These are phyloP conservation scores for Stegodyphus mimosarum DNA, from an alignment of 1,140 invertebrate species.

Conservation along the genomic window DNA sequence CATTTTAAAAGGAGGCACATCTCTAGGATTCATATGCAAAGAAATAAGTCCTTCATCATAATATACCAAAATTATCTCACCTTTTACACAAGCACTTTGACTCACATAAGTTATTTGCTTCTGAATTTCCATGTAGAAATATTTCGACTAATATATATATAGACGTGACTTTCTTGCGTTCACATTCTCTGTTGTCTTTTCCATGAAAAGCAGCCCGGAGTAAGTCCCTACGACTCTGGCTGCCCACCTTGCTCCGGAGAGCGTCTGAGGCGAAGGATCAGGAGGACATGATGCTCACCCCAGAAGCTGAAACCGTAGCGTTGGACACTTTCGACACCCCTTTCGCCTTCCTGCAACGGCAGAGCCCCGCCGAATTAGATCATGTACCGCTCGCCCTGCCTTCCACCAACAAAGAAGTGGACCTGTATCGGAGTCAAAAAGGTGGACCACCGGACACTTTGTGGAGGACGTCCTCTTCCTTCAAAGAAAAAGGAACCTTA, in stretches of 20 bases:
- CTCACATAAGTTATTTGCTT: no score
- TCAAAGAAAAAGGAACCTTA: slow-evolving; percentile 51
- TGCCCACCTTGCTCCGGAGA: slow-evolving; percentile 30
- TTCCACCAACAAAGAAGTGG: slow-evolving; percentile 5
- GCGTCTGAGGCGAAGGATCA: slow-evolving; percentile 24
- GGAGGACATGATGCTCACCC: slow-evolving; percentile 43
- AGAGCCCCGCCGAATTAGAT: slow-evolving; percentile 23
- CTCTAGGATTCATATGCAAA: no score
- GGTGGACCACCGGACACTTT: slow-evolving; percentile 1
- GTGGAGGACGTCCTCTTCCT: slow-evolving; percentile 52
- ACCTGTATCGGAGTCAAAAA: neutral
- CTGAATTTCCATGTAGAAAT: no score
- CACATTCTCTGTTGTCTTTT: no score
- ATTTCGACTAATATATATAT: no score
- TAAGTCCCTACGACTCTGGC: slow-evolving; percentile 42
- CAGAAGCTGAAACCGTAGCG: slow-evolving; percentile 33
- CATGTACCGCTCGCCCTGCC: neutral
- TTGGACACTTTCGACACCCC: slow-evolving; percentile 49
- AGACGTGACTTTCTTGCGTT: no score
- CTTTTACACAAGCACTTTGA: no score
- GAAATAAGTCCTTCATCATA: no score
- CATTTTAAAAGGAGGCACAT: no score
- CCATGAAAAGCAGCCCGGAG: slow-evolving; percentile 12
- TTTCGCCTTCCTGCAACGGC: slow-evolving; percentile 1
- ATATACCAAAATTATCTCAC: no score